Conservation (phyloP, 2,888 invertebrate genomes). For the Willowsia nigromaculata region DNA sequence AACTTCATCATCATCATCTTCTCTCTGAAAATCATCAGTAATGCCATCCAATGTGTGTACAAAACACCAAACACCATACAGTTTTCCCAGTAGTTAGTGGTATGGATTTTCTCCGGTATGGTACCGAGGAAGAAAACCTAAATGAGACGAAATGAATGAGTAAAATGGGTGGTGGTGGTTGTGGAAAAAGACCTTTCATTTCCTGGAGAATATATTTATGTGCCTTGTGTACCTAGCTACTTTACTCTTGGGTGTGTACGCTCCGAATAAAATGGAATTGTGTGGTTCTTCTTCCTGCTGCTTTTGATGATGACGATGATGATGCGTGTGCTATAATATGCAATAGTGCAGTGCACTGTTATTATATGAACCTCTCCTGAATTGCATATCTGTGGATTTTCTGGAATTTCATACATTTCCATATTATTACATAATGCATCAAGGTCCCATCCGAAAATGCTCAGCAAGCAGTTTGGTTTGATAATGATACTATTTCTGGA, state of each 20-base stretch:
- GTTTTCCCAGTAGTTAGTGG: constrained; percentile 8
- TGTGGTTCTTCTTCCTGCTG: neutral
- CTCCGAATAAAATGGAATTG: neutral
- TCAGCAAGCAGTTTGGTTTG: neutral
- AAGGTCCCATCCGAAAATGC: neutral
- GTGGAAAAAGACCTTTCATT: neutral
- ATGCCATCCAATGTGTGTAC: neutral
- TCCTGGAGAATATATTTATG: neutral
- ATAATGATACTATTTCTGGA: constrained; percentile 20
- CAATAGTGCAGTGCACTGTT: constrained; percentile 14
- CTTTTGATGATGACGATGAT: neutral
- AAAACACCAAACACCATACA: neutral
- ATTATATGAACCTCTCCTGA: neutral
- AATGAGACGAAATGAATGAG: neutral
- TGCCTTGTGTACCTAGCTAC: neutral
- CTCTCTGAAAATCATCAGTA: neutral
- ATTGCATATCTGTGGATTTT: constrained; percentile 18
- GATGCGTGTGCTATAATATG: neutral
- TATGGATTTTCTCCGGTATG: too few species aligned
- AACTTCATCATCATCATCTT: neutral
- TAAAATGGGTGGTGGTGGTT: neutral
- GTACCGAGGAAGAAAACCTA: neutral
- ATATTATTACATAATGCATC: constrained; percentile 33
- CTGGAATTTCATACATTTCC: constrained; percentile 25
- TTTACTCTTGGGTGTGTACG: neutral